A percentile compares a stretch with the other conserved stretches of the same genome.
phyloP scores from a whole-genome alignment of 2,888 invertebrate species.

The Cantharis nigra region DNA sequence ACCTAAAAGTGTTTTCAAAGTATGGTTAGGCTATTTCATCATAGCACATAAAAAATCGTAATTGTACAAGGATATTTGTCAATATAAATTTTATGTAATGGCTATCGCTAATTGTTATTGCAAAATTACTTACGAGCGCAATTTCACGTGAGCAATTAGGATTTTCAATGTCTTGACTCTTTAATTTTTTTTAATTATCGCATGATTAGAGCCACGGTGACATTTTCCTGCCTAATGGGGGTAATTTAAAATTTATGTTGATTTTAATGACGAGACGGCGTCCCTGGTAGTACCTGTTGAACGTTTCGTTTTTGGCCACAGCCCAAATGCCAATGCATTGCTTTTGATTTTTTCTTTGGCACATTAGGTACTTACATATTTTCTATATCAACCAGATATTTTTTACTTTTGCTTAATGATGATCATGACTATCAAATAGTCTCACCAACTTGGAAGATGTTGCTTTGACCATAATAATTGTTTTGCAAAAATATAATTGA shows the following conservation, averaged over 20 bases:
- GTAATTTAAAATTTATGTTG: background rate
- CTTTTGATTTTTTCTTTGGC: background rate
- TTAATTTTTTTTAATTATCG: background rate
- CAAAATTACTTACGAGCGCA: background rate
- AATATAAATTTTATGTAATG: background rate
- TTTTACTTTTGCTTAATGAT: too few species aligned
- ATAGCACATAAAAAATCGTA: background rate
- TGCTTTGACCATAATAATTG: background rate
- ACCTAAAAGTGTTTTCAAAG: background rate
- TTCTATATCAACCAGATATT: too few species aligned
- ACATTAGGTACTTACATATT: too few species aligned
- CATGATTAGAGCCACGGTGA: background rate
- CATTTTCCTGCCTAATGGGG: background rate
- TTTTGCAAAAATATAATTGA: background rate
- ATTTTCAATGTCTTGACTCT: background rate
- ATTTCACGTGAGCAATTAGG: background rate
- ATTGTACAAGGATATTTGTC: background rate
- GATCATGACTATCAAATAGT: too few species aligned
- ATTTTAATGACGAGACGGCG: background rate
- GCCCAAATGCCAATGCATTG: background rate
- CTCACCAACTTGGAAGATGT: background rate
- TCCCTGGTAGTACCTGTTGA: background rate
- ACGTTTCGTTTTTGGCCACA: background rate
- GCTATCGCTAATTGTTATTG: background rate
- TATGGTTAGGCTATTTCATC: background rate